These are phyloP conservation scores for Chitala chitala DNA, from an alignment of 2,113 vertebrate species.

Conservation along the genomic window DNA sequence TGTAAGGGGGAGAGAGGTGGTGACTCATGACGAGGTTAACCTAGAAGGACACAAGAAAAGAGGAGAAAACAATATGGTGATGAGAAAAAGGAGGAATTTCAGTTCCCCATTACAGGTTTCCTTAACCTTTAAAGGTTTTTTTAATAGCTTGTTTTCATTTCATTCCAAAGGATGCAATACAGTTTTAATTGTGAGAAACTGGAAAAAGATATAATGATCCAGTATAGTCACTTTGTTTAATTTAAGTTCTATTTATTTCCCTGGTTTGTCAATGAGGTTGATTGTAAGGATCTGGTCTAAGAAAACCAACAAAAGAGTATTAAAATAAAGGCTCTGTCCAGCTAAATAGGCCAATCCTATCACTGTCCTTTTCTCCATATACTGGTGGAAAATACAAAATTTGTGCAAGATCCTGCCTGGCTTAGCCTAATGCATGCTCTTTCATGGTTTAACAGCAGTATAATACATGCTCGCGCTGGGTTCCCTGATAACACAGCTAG, in stretches of 20 bases:
- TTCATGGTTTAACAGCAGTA: constrained; percentile 46
- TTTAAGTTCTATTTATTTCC: not conserved
- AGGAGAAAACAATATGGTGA: not conserved
- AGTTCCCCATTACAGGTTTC: constrained; percentile 27
- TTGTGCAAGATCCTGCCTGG: constrained; percentile 37
- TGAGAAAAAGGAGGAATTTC: constrained; percentile 20
- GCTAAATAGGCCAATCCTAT: not conserved
- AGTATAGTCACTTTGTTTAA: not conserved
- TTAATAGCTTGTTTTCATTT: not conserved
- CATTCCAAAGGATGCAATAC: not conserved
- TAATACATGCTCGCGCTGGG: constrained; percentile 46
- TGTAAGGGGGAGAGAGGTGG: constrained; percentile 6
- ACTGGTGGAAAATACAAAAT: too few species aligned
- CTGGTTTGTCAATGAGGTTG: not conserved
- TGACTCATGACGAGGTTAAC: not conserved
- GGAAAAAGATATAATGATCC: not conserved
- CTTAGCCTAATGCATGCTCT: constrained; percentile 47
- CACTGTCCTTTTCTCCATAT: not conserved
- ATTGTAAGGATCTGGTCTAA: too few species aligned
- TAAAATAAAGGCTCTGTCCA: too few species aligned
- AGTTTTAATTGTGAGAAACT: not conserved
- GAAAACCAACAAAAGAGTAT: too few species aligned
- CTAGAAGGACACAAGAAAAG: too few species aligned
- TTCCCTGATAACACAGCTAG: constrained; percentile 52
- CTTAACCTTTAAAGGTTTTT: not conserved